Base-by-base conservation (phyloP, 2,888 invertebrate species). In the Aethes cnicana region DNA sequence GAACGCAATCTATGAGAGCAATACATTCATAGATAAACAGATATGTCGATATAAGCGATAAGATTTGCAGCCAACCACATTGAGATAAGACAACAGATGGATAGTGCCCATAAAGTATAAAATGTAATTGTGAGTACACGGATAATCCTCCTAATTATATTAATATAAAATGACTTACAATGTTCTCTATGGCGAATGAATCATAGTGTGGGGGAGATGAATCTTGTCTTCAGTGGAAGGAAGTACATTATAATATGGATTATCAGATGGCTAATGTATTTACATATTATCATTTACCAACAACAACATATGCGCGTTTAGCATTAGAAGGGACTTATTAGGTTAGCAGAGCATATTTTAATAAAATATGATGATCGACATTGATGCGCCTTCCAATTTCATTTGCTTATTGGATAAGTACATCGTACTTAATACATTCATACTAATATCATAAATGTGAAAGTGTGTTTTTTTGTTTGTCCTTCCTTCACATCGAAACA, bases 301-400 rank as follows among this genome's bases (percentile, higher is more conserved):
- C n/a, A 4, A 32, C 32, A 17, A 17, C 17, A 16, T 4, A 17
- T 4, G 32, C 16, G 17, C 16, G 17, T 17, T n/a, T 16, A 32
- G 16, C 17, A 16, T 17, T 17, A 32, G 8, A 17, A 16, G 17
- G 16, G 32, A n/a, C 2, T 32, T 14, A 16, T n/a, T n/a, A n/a
- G n/a, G n/a, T n/a, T 32, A 16, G 32, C 41, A 28, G 11, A 35
- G 42, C 32, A 53, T 42, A 56, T 52, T 61, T 66, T 59, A 56
- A 57, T 63, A 61, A 61, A 61, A 56, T 47, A 56, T 59, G 56
- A 66, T 68, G 66, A 66, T 61, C 50, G 49, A 20, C 54, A n/a
- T 41, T 30, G 56, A 55, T 60, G 46, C 53, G 17, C 53, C 53
- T 44, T 53, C 47, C 37, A 48, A 39, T 49, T 54, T 41, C 32